These are phyloP conservation scores for Drosophila robusta DNA, from an alignment of 2,888 invertebrate genomes.

Conservation along the genomic window DNA sequence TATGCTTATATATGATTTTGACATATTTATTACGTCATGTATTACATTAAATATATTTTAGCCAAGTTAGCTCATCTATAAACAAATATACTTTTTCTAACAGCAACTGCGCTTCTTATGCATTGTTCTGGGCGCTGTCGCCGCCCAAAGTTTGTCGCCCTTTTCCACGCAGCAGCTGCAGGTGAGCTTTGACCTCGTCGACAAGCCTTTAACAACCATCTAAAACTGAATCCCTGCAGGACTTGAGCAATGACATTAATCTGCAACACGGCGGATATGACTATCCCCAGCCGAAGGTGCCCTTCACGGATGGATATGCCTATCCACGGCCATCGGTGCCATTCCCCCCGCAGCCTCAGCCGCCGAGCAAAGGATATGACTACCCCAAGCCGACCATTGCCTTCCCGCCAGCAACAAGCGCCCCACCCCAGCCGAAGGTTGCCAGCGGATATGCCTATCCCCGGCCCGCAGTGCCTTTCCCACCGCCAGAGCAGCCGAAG, in stretches of 20 bases:
- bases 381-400: conserved; percentile 55
- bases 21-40: too few relatives aligned
- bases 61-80: too few relatives aligned
- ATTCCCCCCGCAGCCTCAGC: conserved; percentile 56
- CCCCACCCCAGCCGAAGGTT: conserved; percentile 45
- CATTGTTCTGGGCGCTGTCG: conserved; percentile 59
- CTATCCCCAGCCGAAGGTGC: conserved; percentile 67
- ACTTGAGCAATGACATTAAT: conserved; percentile 30
- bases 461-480: conserved; percentile 62
- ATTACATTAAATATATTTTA: too few relatives aligned
- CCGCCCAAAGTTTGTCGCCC: conserved; percentile 52
- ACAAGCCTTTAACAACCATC: neutral
- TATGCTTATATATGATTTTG: too few relatives aligned
- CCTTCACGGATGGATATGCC: conserved; percentile 70
- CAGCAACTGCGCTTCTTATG: conserved; percentile 67
- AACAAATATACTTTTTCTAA: conserved; percentile 12
- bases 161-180: conserved; percentile 26
- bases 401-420: conserved; percentile 39
- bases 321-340: conserved; percentile 71
- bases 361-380: conserved; percentile 49
- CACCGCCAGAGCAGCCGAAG: conserved; percentile 44
- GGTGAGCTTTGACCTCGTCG: conserved; percentile 10
- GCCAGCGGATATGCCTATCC: conserved; percentile 70
- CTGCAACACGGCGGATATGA: conserved; percentile 57
- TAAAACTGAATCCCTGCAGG: conserved; percentile 16